A percentile compares a stretch with the other conserved stretches of the same genome.
Conservation (phyloP, 2,113 vertebrate genomes). For the Mohoua ochrocephala region DNA sequence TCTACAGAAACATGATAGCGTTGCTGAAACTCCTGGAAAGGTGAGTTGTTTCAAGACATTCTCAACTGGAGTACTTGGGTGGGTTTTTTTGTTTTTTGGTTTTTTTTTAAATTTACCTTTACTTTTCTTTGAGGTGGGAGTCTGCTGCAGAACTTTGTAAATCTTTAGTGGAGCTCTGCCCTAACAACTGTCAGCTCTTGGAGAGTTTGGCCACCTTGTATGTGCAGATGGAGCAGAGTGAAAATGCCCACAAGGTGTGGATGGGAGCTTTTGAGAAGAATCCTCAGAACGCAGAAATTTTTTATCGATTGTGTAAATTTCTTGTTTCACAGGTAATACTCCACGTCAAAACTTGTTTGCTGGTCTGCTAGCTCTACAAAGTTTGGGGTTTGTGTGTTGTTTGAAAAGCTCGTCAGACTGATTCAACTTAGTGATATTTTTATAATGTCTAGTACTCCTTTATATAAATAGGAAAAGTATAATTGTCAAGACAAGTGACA, state of each 20-base stretch:
- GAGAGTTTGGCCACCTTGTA: conserved; percentile 81
- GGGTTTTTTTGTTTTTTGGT: not conserved
- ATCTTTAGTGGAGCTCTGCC: conserved; percentile 75
- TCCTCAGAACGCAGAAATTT: conserved; percentile 82
- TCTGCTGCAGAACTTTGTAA: conserved; percentile 78
- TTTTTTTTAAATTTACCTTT: not conserved
- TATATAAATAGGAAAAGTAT: not conserved
- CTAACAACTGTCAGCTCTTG: conserved; percentile 80
- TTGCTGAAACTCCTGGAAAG: conserved; percentile 81
- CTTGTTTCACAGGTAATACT: conserved; percentile 84
- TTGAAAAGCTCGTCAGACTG: not conserved
- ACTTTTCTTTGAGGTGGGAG: conserved; percentile 75
- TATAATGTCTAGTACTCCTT: not conserved
- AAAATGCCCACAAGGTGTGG: conserved; percentile 80
- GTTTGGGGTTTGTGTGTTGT: not conserved
- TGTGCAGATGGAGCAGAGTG: conserved; percentile 63
- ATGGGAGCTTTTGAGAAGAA: conserved; percentile 78
- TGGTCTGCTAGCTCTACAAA: not conserved
- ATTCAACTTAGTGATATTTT: not conserved
- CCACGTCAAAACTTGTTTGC: not conserved
- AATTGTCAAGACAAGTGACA: not conserved
- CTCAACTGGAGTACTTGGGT: not conserved
- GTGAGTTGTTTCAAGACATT: conserved; percentile 62
- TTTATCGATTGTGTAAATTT: conserved; percentile 86
- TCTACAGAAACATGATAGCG: conserved; percentile 85